Evolutionary conservation across 2,888 invertebrate genomes (phyloP), one percentile per base, ranked within the genome.

Genomic region (Phragmatobia fuliginosa): DNA sequence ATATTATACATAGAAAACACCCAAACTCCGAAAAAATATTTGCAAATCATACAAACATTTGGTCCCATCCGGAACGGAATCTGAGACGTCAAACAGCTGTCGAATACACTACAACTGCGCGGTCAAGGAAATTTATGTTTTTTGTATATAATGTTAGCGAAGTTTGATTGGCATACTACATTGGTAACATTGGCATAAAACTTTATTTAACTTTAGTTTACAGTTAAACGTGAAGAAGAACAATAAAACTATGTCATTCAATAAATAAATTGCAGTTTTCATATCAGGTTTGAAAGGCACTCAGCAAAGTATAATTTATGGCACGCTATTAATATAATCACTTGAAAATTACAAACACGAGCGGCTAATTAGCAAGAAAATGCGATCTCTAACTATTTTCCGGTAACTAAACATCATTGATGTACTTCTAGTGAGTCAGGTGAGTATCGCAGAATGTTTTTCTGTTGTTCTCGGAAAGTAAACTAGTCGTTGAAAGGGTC

Each of bases 321-420:
- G 56, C 16, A 56, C 28, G 56, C 56, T 36, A 32, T 66, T 75
- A 61, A 59, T 71, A 72, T 71, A 72, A 77, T 72, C 62, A 71
- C 75, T 81, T 76, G 66, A 78, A 78, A 80, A 88, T 87, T 85
- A 85, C 82, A 62, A 65, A 77, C 79, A 79, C 75, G 79, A 80
- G 78, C 76, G 76, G 81, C 74, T 83, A 84, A 89, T 89, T 87
- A 86, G 79, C 83, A 83, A 85, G 86, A 89, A 88, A 88, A 86
- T 85, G 79, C 80, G 83, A 88, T 88, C 85, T 84, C 78, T 73
- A 74, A 71, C 79, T 79, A 91, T 91, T 92, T 91, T 91, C 91
- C 91, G 90, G 88, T 88, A 84, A 87, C 84, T 88, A 84, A 84
- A 74, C 78, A 87, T 84, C 85, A 83, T 85, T 78, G 82, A 84